These are phyloP conservation scores for Camponotus vicinus DNA, from an alignment of 1,140 invertebrate species.

Conservation along the genomic window DNA sequence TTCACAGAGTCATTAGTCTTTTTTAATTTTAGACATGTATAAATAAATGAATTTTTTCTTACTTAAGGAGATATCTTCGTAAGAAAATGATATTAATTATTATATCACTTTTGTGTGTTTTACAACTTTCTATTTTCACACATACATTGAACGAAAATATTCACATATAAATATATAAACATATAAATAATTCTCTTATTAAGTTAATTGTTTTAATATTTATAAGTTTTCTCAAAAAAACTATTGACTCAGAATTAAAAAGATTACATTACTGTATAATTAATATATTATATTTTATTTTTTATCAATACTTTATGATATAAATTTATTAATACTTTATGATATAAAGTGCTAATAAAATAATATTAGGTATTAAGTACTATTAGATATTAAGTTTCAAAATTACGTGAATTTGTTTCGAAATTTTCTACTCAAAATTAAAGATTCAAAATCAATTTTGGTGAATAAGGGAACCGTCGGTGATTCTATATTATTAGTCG, in stretches of 20 bases:
- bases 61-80: neutral
- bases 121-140: neutral
- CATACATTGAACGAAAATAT: neutral
- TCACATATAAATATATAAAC: neutral
- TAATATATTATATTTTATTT: neutral
- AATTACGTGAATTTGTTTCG: neutral
- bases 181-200: neutral
- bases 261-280: neutral
- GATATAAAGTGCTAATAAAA: constrained; percentile 1
- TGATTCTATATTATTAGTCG: constrained; percentile 82
- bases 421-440: neutral
- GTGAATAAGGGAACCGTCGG: neutral
- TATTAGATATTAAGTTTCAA: neutral
- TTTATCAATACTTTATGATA: neutral
- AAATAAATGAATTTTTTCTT: neutral
- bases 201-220: neutral
- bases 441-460: neutral
- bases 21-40: neutral
- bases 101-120: neutral
- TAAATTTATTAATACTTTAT: no score
- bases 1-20: neutral
- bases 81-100: neutral
- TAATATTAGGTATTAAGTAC: neutral
- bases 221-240: neutral
- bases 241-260: neutral